These are phyloP conservation scores for Nerophis lumbriciformis DNA, from an alignment of 2,113 vertebrate genomes.

Conservation along the genomic window DNA sequence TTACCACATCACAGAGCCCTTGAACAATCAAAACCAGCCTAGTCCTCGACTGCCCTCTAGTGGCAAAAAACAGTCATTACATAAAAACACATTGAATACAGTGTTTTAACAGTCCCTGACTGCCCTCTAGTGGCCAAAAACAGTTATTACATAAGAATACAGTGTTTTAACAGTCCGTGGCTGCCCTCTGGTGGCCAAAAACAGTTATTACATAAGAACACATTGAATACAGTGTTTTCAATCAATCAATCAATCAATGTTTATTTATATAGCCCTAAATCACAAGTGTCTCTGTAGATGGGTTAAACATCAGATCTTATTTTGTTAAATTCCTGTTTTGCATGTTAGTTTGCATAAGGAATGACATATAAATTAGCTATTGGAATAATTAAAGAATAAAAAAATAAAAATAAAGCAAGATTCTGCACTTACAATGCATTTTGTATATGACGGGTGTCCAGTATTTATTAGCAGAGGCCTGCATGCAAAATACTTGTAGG, in stretches of 20 bases:
- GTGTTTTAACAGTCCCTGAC: slow-evolving; percentile 67
- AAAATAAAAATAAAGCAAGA: slow-evolving; percentile 5
- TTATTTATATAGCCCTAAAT: too few relatives aligned
- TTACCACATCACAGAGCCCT: too few relatives aligned
- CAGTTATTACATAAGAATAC: slow-evolving; percentile 41
- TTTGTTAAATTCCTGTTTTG: neutral
- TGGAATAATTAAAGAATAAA: slow-evolving; percentile 5
- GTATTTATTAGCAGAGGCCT: slow-evolving; percentile 53
- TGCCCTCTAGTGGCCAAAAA: slow-evolving; percentile 58
- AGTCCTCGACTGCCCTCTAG: slow-evolving; percentile 49
- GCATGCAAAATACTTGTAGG: slow-evolving; percentile 32
- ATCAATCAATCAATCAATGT: too few relatives aligned
- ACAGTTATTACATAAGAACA: slow-evolving; percentile 25
- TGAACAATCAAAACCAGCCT: neutral
- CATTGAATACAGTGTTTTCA: slow-evolving; percentile 67
- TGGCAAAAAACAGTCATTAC: slow-evolving; percentile 40
- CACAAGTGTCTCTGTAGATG: too few relatives aligned
- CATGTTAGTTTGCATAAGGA: neutral
- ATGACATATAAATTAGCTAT: slow-evolving; percentile 3
- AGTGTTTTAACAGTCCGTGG: slow-evolving; percentile 69
- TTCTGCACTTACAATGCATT: slow-evolving; percentile 51
- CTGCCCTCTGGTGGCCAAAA: slow-evolving; percentile 56
- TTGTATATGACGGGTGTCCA: slow-evolving; percentile 39
- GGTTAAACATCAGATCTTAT: neutral
- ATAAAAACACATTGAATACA: slow-evolving; percentile 43